These are phyloP conservation scores for Vultur gryphus DNA, from an alignment of 2,797 vertebrate genomes.

Conservation along the genomic window DNA sequence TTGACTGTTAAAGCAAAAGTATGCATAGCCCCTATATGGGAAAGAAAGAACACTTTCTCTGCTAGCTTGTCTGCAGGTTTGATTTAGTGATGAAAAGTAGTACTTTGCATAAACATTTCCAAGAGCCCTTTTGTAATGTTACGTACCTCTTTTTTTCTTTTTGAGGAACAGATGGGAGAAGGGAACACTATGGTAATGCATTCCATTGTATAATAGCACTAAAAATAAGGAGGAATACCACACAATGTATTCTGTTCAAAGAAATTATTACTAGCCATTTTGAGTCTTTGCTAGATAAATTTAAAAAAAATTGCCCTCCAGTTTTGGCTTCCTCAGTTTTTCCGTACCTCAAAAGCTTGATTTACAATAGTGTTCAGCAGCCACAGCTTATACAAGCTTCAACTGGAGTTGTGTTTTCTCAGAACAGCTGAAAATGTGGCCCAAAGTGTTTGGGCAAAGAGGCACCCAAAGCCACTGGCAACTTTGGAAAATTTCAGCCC, in stretches of 20 bases:
- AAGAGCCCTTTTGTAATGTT: not conserved
- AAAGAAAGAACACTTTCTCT: not conserved
- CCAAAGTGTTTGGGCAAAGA: not conserved
- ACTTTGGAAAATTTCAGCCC: not conserved
- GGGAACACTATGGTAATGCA: not conserved
- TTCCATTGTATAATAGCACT: not conserved
- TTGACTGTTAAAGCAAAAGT: not conserved
- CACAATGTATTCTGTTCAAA: not conserved
- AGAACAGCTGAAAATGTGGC: not conserved
- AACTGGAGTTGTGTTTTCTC: not conserved
- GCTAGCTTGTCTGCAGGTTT: not conserved
- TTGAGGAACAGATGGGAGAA: slow-evolving; percentile 24
- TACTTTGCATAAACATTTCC: slow-evolving; percentile 25
- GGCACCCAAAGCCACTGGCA: not conserved
- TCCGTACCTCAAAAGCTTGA: not conserved
- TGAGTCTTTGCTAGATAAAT: not conserved
- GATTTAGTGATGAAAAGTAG: not conserved
- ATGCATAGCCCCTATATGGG: not conserved
- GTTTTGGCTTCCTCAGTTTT: not conserved
- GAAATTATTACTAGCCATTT: not conserved
- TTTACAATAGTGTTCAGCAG: not conserved
- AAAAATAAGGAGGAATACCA: not conserved
- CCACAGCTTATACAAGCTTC: not conserved
- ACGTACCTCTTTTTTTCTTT: not conserved
- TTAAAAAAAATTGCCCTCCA: not conserved